Evolutionary conservation across 2,113 vertebrate species (phyloP).

Genomic region (Nothoprocta perdicaria): DNA sequence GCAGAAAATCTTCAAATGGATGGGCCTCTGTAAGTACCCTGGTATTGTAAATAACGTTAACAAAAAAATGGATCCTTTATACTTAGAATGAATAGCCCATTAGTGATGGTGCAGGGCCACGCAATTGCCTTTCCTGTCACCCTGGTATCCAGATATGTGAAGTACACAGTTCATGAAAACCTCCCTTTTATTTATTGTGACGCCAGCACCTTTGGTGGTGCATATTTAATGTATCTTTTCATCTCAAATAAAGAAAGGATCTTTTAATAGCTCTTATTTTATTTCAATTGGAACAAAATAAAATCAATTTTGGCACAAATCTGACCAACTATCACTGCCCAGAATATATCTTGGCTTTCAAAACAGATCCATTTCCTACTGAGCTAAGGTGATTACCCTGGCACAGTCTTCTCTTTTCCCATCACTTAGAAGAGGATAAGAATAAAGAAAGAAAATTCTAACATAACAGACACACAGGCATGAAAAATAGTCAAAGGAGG

Average conservation of each 20-base stretch:
- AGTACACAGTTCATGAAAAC: background rate
- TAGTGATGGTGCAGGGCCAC: background rate
- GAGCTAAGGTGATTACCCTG: background rate
- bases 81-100: background rate
- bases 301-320: slow-evolving; percentile 1
- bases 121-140: background rate
- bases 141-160: background rate
- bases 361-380: background rate
- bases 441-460: background rate
- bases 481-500: background rate
- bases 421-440: background rate
- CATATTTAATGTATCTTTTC: background rate
- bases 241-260: background rate
- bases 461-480: background rate
- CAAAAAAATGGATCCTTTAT: background rate
- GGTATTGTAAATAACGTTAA: background rate
- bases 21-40: background rate
- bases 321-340: background rate
- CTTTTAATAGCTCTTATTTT: background rate
- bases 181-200: background rate
- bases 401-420: background rate
- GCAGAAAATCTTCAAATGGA: background rate
- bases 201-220: background rate
- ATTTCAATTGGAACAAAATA: slow-evolving; percentile 28
- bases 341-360: background rate